Base-by-base conservation (phyloP, 2,888 invertebrate species). In the Pammene aurita region DNA sequence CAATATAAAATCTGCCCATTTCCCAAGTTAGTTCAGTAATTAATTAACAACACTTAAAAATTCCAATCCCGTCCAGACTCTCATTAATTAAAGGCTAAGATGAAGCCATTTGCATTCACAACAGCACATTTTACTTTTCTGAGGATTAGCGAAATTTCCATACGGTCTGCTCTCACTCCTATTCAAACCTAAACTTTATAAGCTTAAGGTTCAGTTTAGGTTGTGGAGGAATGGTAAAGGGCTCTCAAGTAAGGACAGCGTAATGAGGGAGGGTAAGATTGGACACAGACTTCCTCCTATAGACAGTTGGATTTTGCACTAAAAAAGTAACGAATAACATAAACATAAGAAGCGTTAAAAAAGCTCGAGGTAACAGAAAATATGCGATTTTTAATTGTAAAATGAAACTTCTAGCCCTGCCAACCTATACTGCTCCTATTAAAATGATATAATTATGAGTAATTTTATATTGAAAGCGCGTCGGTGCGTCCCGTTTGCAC, bases 81-180 rank as follows among this genome's bases (percentile, higher is more conserved):
- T 16, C 68, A 64, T 68, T 68, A 68, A 68, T 68, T 68, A 68
- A 64, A 60, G 44, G 58, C 54, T 52, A 54, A 68, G 68, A 67
- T 62, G 67, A 46, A 68, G 68, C 54, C 58, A 64, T 68, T 68
- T 58, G 64, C 68, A 68, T 68, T 58, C 68, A 64, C 56, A 58
- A 68, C 68, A 64, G 58, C 64, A 46, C 64, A 38, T 67, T 67
- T 54, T 64, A 38, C 56, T 57, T 66, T 44, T 35, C 42, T 46
- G 44, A 50, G 58, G 64, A 64, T 64, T 54, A 58, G 38, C 57
- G 35, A 14, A 63, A 64, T 68, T 68, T 64, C 58, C 68, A 64
- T 58, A 60, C 50, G 35, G 5, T 18, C 0, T 26, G 10, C 52
- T 13, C n/a, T 7, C 44, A 44, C 11, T 0, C 44, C 6, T 46